phyloP scores from a whole-genome alignment of 2,113 vertebrate species.

The Himantopus leucocephalus region DNA sequence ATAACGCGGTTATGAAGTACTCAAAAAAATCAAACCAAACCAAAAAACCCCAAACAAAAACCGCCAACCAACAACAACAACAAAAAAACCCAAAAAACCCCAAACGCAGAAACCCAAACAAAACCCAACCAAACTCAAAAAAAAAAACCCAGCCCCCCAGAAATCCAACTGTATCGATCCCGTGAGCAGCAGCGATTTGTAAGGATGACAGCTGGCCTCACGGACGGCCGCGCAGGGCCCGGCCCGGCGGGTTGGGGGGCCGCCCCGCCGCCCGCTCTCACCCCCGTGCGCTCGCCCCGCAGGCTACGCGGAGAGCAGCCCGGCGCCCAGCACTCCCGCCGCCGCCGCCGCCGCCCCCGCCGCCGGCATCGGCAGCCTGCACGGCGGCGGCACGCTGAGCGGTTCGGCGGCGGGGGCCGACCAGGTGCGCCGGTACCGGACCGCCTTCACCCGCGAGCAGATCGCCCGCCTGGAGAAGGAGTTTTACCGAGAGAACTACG shows the following conservation, averaged over 20 bases:
- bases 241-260: not conserved
- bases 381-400: slow-evolving; percentile 81
- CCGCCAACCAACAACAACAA: not conserved
- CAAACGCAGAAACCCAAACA: no score
- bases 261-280: not conserved
- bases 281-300: not conserved
- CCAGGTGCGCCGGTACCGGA: slow-evolving; percentile 96
- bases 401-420: slow-evolving; percentile 87
- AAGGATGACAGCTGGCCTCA: slow-evolving; percentile 66
- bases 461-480: slow-evolving; percentile 96
- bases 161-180: slow-evolving; percentile 61
- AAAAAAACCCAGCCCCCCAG: not conserved
- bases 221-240: not conserved
- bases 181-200: slow-evolving; percentile 54
- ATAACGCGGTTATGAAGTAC: slow-evolving; percentile 46
- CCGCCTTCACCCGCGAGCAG: slow-evolving; percentile 97
- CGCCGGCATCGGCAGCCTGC: slow-evolving; percentile 81
- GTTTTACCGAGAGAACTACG: slow-evolving; percentile 98
- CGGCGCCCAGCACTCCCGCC: slow-evolving; percentile 78
- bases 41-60: not conserved
- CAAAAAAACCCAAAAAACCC: no score
- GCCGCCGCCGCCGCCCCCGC: slow-evolving; percentile 64
- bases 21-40: not conserved
- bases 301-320: slow-evolving; percentile 89
- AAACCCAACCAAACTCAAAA: not conserved